Percentiles rank a stretch among this genome's conserved stretches.
These are phyloP conservation scores for Nephila pilipes DNA, from an alignment of 1,140 invertebrate genomes.

Conservation along the genomic window DNA sequence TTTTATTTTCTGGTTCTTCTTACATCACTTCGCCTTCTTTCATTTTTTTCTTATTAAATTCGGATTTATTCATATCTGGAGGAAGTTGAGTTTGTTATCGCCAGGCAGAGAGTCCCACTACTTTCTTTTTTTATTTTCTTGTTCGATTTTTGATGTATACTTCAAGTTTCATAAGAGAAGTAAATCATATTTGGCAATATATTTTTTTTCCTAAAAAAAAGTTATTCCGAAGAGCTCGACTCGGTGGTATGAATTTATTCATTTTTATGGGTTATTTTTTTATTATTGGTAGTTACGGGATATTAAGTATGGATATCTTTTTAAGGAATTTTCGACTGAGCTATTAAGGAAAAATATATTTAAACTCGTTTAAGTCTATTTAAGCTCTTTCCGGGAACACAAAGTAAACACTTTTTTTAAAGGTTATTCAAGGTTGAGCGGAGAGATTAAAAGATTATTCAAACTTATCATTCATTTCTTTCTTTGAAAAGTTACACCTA, in stretches of 20 bases:
- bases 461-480: too few relatives aligned
- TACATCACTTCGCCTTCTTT: neutral
- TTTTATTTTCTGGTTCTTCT: neutral
- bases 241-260: neutral
- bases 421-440: neutral
- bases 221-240: neutral
- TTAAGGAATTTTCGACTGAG: neutral
- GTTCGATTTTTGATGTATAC: neutral
- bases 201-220: neutral
- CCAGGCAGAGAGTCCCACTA: neutral
- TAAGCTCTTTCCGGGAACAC: neutral
- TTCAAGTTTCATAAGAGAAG: neutral
- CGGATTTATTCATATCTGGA: constrained; percentile 1
- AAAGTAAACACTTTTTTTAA: neutral
- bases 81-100: constrained; percentile 30
- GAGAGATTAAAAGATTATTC: too few relatives aligned
- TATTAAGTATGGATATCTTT: neutral
- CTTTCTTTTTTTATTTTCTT: neutral
- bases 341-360: neutral
- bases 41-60: neutral
- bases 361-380: neutral
- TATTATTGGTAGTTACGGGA: neutral
- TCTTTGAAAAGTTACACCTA: too few relatives aligned
- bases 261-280: neutral
- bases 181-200: neutral